Percentiles rank a stretch among this genome's conserved stretches.
These are phyloP conservation scores for Prionailurus bengalensis DNA, from an alignment of 2,113 vertebrate genomes.

Conservation along the genomic window DNA sequence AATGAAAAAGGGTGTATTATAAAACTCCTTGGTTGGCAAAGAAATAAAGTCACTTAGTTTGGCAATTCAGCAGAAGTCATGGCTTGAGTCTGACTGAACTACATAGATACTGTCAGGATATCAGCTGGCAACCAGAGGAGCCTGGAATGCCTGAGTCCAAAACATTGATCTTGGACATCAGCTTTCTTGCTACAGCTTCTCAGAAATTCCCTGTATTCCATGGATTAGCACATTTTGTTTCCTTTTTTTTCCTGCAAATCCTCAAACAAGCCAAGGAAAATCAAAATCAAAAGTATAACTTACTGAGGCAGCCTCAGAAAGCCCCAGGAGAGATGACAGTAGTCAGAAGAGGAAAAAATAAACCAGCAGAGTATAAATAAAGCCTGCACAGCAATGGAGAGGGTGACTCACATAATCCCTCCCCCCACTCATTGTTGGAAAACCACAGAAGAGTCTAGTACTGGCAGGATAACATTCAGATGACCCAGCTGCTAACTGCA, in stretches of 20 bases:
- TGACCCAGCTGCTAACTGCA: not conserved
- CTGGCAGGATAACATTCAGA: not conserved
- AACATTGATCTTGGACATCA: not conserved
- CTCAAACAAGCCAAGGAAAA: constrained; percentile 76
- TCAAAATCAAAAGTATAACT: constrained; percentile 72
- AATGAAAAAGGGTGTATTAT: not conserved
- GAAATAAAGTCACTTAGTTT: not conserved
- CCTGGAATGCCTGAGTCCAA: not conserved
- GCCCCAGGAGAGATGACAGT: constrained; percentile 79
- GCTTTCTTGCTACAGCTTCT: not conserved
- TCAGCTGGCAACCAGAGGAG: not conserved
- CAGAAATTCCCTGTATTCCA: not conserved
- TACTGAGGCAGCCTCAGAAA: constrained; percentile 82
- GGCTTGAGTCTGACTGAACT: not conserved
- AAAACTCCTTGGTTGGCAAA: not conserved
- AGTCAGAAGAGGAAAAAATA: constrained; percentile 81
- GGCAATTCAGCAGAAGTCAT: not conserved
- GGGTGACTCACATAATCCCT: constrained; percentile 13
- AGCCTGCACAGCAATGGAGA: constrained; percentile 73
- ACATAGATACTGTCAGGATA: not conserved
- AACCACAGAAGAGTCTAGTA: not conserved
- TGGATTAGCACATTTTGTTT: constrained; percentile 31
- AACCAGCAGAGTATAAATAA: constrained; percentile 79
- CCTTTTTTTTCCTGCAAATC: constrained; percentile 73
- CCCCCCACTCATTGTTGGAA: not conserved